Evolutionary conservation across 2,888 invertebrate genomes (phyloP).

Genomic region (Drosophila acutilabella): DNA sequence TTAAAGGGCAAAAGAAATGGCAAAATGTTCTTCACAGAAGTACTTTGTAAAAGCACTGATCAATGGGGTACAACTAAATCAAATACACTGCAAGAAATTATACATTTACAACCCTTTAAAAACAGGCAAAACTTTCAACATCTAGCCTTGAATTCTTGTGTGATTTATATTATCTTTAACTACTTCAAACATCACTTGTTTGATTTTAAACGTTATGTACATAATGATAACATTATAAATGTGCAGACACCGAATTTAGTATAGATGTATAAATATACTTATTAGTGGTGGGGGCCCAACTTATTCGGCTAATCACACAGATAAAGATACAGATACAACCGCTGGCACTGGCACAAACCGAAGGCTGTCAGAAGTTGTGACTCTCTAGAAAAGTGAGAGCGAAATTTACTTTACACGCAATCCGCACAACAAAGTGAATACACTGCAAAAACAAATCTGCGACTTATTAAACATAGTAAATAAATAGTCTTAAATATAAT

Average conservation of each 20-base stretch:
- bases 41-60: no score
- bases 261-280: neutral
- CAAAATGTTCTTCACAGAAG: neutral
- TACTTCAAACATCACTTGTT: neutral
- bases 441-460: constrained; percentile 5
- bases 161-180: neutral
- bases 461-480: no score
- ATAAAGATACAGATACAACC: no score
- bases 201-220: constrained; percentile 1
- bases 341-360: neutral
- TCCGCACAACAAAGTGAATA: neutral
- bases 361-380: constrained; percentile 1
- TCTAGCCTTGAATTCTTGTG: constrained; percentile 1
- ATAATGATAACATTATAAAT: neutral
- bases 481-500: neutral
- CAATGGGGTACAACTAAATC: neutral
- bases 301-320: neutral
- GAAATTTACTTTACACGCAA: constrained; percentile 2
- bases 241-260: neutral
- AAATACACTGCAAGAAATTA: neutral
- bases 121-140: neutral
- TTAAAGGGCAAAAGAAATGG: constrained; percentile 6
- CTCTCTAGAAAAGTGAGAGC: constrained; percentile 6
- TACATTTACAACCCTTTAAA: neutral
- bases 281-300: neutral